Evolutionary conservation across 2,797 vertebrate species (phyloP).

Genomic region (Oreonectes daqikongensis): DNA sequence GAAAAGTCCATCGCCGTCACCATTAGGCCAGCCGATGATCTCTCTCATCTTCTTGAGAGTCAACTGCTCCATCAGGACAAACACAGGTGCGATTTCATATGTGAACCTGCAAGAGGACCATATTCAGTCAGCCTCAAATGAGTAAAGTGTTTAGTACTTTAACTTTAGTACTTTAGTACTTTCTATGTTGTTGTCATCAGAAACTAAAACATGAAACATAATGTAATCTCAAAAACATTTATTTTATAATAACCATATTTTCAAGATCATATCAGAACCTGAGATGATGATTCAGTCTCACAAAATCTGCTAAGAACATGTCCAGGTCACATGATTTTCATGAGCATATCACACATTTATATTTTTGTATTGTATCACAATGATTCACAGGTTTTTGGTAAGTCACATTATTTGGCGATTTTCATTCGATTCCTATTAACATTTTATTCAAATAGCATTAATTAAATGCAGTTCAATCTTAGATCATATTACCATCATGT

Average conservation of each 20-base stretch:
- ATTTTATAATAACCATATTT: background rate
- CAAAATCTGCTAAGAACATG: background rate
- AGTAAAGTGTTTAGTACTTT: background rate
- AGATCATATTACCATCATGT: background rate
- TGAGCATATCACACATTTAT: background rate
- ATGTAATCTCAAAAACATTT: too few relatives aligned
- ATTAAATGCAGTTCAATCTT: too few relatives aligned
- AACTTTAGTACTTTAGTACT: too few relatives aligned
- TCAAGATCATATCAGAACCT: background rate
- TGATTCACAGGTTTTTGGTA: too few relatives aligned
- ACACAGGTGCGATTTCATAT: slow-evolving; percentile 98
- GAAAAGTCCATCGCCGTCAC: slow-evolving; percentile 96
- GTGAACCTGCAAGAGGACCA: slow-evolving; percentile 86
- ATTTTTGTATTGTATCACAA: background rate
- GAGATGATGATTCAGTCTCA: background rate
- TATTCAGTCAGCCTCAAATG: background rate
- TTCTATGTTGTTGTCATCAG: background rate
- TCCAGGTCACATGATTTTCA: background rate
- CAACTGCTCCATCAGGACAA: slow-evolving; percentile 99
- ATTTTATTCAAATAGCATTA: too few relatives aligned
- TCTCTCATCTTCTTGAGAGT: slow-evolving; percentile 98
- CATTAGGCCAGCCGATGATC: slow-evolving; percentile 93
- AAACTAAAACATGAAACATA: background rate
- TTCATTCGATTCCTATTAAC: background rate
- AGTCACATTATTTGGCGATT: background rate